Evolutionary conservation across 2,888 invertebrate species (phyloP).

Genomic region (Cremastobaeus sp.): DNA sequence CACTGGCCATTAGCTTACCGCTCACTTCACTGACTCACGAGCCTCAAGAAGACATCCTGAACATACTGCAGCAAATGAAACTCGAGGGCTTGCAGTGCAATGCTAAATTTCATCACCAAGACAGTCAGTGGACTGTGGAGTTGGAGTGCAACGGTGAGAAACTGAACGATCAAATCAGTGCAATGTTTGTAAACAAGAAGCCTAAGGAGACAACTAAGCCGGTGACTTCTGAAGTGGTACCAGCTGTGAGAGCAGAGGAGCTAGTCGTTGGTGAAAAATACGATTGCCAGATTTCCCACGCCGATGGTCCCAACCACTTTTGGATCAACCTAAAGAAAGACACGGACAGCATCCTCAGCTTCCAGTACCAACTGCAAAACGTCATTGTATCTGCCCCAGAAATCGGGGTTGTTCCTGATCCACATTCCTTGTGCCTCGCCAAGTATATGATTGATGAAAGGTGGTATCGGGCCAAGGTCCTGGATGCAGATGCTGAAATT

Average conservation of each 20-base stretch:
- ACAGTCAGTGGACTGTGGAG: constrained; percentile 81
- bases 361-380: constrained; percentile 83
- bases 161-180: constrained; percentile 79
- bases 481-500: constrained; percentile 87
- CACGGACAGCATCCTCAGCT: constrained; percentile 79
- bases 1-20: constrained; percentile 71
- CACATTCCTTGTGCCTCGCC: constrained; percentile 85
- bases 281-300: no score
- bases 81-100: constrained; percentile 75
- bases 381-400: constrained; percentile 79
- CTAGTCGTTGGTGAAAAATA: no score
- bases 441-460: constrained; percentile 89
- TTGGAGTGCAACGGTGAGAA: constrained; percentile 80
- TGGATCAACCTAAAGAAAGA: constrained; percentile 85
- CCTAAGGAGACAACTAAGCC: constrained; percentile 56
- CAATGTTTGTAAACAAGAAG: constrained; percentile 63
- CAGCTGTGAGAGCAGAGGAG: not conserved
- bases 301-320: constrained; percentile 87
- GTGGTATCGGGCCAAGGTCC: constrained; percentile 95
- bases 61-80: not conserved
- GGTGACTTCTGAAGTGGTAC: constrained; percentile 10
- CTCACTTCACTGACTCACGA: constrained; percentile 56
- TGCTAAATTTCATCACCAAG: constrained; percentile 80
- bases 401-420: constrained; percentile 80
- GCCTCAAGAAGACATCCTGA: not conserved